Percentiles rank a stretch among this genome's conserved stretches.
These are phyloP conservation scores for Zosterops japonicus DNA, from an alignment of 2,113 vertebrate genomes.

Conservation along the genomic window DNA sequence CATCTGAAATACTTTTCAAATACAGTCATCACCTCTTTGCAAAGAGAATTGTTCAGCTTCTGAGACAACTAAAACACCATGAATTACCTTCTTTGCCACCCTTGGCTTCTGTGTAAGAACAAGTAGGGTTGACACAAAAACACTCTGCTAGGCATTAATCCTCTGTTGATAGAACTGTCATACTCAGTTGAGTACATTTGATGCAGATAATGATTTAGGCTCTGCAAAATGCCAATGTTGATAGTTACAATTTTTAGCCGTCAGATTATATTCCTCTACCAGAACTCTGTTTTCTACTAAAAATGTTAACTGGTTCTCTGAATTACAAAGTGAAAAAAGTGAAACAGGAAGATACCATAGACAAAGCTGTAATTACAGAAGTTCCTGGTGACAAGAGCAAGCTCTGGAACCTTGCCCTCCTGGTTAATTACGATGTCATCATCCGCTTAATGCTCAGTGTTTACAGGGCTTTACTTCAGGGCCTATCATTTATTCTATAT, in stretches of 20 bases:
- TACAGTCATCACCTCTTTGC: neutral
- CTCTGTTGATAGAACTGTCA: neutral
- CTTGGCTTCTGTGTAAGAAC: neutral
- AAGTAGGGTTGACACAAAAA: neutral
- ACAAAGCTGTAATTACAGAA: conserved; percentile 46
- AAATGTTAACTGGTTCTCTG: conserved; percentile 15
- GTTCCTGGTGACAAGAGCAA: conserved; percentile 51
- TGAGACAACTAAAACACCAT: neutral
- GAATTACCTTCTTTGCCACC: neutral
- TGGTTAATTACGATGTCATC: conserved; percentile 60
- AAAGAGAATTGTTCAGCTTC: neutral
- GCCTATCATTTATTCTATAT: conserved; percentile 76
- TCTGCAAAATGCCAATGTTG: neutral
- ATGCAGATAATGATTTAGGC: neutral
- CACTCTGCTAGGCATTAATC: neutral
- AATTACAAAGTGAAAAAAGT: conserved; percentile 2
- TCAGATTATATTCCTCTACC: neutral
- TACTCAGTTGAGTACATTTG: neutral
- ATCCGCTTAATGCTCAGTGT: conserved; percentile 15
- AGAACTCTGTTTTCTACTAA: conserved; percentile 6
- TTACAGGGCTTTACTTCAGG: conserved; percentile 62
- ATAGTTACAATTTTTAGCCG: conserved; percentile 20
- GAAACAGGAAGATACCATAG: conserved; percentile 46
- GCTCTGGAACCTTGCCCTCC: conserved; percentile 41
- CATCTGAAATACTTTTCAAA: neutral